Evolutionary conservation across 1,140 invertebrate species (phyloP), one percentile per base, ranked within the genome.

Genomic region (Coptotermes formosanus): DNA sequence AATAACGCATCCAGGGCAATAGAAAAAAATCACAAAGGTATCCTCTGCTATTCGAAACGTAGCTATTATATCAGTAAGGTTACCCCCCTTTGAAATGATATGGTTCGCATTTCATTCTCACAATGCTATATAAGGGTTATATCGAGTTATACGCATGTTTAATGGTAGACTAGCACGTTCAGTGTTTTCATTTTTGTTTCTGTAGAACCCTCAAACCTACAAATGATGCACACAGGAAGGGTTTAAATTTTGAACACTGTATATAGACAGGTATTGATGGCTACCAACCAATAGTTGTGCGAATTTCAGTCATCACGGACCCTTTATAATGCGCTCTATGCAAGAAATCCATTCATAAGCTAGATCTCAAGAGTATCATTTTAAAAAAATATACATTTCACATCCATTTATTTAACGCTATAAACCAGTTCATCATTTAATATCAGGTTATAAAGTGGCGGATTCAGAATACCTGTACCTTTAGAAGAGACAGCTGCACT

Each of bases 21-120:
- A 55, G 52, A 21, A 75, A 75, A 69, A 75, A 75, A n/a, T 75
- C n/a, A 75, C 64, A 75, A 75, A 75, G 64, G 64, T 75, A 75
- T 75, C 14, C 25, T n/a, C 4, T 30, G 9, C 25, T 75, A 75
- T 75, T 75, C n/a, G 64, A 75, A 75, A 75, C n/a, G 64, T 30
- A 75, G n/a, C 64, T 30, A 30, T 64, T 64, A 19, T 64, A 64
- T 16, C 25, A 12, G 25, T 8, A 25, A n/a, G 25, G n/a, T 25
- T 30, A 75, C 25, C 9, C 64, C 14, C 25, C 64, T n/a, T 75
- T 75, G 64, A 75, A 75, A 30, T 14, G 64, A 75, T 75, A 75
- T 75, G n/a, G n/a, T 75, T 75, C 64, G 64, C n/a, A 75, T 75
- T 75, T 75, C n/a, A 75, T 25, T 30, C 64, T n/a, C 25, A 30